phyloP scores from a whole-genome alignment of 2,797 vertebrate species.

The Cirrhinus mrigala region DNA sequence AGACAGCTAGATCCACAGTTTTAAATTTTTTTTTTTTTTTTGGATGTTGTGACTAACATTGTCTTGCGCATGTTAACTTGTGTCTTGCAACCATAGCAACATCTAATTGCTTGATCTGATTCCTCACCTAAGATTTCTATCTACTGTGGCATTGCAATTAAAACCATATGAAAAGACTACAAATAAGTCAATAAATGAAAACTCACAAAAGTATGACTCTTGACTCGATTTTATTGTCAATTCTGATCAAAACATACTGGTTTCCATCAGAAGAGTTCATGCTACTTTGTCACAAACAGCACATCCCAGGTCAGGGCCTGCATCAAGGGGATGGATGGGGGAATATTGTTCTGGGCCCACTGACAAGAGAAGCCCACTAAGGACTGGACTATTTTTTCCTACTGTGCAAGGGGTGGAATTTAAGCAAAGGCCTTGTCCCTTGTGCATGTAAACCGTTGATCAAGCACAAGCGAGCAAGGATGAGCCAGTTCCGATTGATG shows the following conservation, averaged over 20 bases:
- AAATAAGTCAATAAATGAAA: conserved; percentile 4
- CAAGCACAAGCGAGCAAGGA: conserved; percentile 34
- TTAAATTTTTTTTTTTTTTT: too few species aligned
- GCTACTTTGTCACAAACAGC: background rate
- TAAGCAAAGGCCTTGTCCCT: conserved; percentile 15
- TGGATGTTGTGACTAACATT: conserved; percentile 11
- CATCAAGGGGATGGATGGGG: background rate
- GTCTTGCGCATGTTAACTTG: conserved; percentile 3
- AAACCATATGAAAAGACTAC: background rate
- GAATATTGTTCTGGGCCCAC: background rate
- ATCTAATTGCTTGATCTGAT: conserved; percentile 28
- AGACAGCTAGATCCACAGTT: background rate
- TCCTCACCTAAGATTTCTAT: conserved; percentile 5
- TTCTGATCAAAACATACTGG: conserved; percentile 3
- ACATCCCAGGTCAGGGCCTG: conserved; percentile 2
- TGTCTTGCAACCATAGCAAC: conserved; percentile 34
- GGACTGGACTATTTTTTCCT: background rate
- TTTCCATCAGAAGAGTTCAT: background rate
- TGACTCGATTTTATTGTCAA: background rate
- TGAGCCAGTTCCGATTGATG: conserved; percentile 38
- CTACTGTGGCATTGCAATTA: conserved; percentile 8
- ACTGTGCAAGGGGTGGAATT: background rate
- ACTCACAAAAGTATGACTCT: background rate
- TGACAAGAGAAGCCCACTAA: background rate
- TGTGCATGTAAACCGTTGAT: conserved; percentile 50